A percentile compares a stretch with the other conserved stretches of the same genome.
Evolutionary conservation across 2,888 invertebrate genomes (phyloP).

Genomic region (Epinotia bilunana): DNA sequence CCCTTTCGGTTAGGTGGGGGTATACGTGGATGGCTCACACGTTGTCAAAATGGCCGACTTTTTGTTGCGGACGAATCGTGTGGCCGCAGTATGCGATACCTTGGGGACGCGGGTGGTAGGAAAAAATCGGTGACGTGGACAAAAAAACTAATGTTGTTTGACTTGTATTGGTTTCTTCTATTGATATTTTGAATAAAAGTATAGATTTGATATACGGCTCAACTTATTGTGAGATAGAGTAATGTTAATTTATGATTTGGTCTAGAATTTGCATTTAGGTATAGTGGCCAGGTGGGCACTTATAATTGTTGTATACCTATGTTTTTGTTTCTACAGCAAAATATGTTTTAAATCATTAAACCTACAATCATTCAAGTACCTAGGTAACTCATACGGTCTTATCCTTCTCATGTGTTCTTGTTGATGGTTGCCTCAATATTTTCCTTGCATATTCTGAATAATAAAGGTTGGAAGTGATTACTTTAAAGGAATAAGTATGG

Average conservation of each 20-base stretch:
- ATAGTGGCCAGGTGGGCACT: neutral
- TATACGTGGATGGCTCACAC: slow-evolving; percentile 72
- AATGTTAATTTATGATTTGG: neutral
- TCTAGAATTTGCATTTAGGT: neutral
- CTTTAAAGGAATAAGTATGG: too few species aligned
- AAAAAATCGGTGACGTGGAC: slow-evolving; percentile 25
- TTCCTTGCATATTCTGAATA: too few species aligned
- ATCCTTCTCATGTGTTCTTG: too few species aligned
- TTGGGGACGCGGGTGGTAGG: slow-evolving; percentile 15
- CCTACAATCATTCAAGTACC: too few species aligned
- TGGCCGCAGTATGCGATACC: slow-evolving; percentile 33
- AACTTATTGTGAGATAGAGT: neutral
- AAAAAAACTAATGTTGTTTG: slow-evolving; percentile 12
- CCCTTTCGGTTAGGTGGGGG: slow-evolving; percentile 72
- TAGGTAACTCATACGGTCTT: too few species aligned
- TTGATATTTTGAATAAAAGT: neutral
- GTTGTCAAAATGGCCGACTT: slow-evolving; percentile 80
- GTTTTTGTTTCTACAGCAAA: too few species aligned
- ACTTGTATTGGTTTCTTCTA: neutral
- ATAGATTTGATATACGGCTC: neutral
- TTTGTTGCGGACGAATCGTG: slow-evolving; percentile 56
- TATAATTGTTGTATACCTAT: neutral
- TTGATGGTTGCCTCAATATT: too few species aligned
- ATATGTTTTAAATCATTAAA: too few species aligned
- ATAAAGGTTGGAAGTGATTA: too few species aligned